These are phyloP conservation scores for Harpegnathos saltator DNA, from an alignment of 1,140 invertebrate species.

Conservation along the genomic window DNA sequence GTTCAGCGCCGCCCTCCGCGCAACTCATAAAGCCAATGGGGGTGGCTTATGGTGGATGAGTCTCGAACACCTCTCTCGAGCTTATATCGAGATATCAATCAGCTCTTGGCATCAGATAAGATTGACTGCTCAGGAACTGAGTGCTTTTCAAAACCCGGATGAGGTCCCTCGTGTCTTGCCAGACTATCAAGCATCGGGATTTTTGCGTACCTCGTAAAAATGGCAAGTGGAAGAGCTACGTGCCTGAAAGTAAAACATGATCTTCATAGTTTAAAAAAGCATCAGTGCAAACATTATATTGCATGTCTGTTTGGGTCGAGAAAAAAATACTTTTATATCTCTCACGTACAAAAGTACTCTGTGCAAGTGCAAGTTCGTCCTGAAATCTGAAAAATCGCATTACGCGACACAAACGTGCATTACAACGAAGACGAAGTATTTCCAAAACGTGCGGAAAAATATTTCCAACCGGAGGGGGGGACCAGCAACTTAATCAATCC, in stretches of 20 bases:
- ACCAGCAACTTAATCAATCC: neutral
- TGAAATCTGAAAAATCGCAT: too few species aligned
- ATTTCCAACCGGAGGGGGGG: neutral
- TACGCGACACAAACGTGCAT: neutral
- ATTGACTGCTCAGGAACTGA: slow-evolving; percentile 81
- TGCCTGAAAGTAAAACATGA: neutral
- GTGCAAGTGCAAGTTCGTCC: too few species aligned
- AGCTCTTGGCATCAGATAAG: slow-evolving; percentile 84
- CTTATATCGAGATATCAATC: slow-evolving; percentile 83
- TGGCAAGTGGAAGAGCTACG: neutral
- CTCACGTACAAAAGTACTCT: too few species aligned
- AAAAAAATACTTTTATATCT: too few species aligned
- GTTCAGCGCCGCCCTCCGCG: slow-evolving; percentile 75
- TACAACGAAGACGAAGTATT: neutral
- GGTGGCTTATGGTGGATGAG: slow-evolving; percentile 76
- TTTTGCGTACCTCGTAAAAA: neutral
- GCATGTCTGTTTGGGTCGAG: too few species aligned
- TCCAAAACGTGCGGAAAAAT: too few species aligned
- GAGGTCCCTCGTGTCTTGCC: slow-evolving; percentile 53
- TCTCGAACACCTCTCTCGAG: slow-evolving; percentile 65
- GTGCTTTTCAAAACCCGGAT: slow-evolving; percentile 78
- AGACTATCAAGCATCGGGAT: neutral
- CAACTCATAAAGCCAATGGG: slow-evolving; percentile 78
- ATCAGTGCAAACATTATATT: too few species aligned
- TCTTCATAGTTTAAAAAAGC: too few species aligned